Percentiles rank a stretch among this genome's conserved stretches.
Evolutionary conservation across 2,113 vertebrate genomes (phyloP).

Genomic region (Penelope pileata): DNA sequence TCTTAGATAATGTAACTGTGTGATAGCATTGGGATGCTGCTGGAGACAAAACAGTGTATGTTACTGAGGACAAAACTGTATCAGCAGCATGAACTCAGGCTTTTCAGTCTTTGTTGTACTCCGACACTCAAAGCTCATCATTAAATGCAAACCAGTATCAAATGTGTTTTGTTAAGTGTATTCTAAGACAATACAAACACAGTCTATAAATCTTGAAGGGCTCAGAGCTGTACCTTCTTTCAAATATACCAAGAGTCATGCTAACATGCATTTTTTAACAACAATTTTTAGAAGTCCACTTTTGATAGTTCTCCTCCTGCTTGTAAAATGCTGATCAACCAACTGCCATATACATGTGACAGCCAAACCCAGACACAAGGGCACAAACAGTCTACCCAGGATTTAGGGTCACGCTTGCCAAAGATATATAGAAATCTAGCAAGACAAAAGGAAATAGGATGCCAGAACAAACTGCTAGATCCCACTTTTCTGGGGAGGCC

Average conservation of each 20-base stretch:
- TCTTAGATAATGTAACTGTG: neutral
- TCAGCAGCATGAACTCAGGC: neutral
- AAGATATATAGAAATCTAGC: neutral
- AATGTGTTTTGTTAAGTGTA: neutral
- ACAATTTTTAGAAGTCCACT: neutral
- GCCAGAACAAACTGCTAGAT: neutral
- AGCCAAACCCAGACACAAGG: neutral
- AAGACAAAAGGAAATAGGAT: neutral
- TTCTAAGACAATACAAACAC: neutral
- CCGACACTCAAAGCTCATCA: neutral
- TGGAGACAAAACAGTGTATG: neutral
- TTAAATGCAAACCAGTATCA: neutral
- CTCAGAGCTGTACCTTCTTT: neutral
- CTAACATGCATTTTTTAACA: neutral
- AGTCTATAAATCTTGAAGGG: neutral
- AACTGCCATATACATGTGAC: neutral
- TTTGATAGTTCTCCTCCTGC: neutral
- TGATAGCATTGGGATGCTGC: neutral
- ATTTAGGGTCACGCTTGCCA: neutral
- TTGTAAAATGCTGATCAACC: neutral
- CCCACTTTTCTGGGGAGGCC: neutral
- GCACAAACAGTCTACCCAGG: neutral
- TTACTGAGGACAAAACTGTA: neutral
- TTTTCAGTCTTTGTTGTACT: neutral
- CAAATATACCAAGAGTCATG: neutral